Evolutionary conservation across 2,888 invertebrate genomes (phyloP).

Genomic region (Malacosoma neustria): DNA sequence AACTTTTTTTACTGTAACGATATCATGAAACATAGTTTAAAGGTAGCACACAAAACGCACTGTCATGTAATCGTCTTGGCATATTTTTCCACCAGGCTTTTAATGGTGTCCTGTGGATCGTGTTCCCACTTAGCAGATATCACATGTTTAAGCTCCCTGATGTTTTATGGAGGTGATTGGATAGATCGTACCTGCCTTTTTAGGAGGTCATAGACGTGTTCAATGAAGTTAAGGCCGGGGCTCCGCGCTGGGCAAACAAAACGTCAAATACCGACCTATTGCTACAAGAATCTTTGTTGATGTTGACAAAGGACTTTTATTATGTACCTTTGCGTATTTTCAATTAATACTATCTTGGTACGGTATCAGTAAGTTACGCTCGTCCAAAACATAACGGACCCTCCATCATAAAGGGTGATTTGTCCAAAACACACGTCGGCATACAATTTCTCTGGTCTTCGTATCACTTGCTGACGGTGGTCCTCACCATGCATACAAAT

Average conservation of each 20-base stretch:
- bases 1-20: too few relatives aligned
- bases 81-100: background rate
- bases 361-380: background rate
- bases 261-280: background rate
- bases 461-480: background rate
- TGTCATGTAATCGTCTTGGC: background rate
- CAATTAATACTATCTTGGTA: background rate
- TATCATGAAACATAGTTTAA: too few relatives aligned
- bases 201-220: background rate
- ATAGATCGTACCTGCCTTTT: background rate
- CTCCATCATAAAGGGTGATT: background rate
- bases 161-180: background rate
- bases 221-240: background rate
- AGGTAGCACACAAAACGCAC: too few relatives aligned
- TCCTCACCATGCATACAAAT: background rate
- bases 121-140: too few relatives aligned
- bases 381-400: background rate
- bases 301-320: background rate
- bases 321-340: background rate
- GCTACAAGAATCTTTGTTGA: background rate
- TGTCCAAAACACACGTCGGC: background rate
- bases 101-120: too few relatives aligned
- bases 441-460: background rate
- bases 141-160: background rate
- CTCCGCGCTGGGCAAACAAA: background rate